Conservation (phyloP, 2,888 invertebrate species). For the Tanypteryx hageni region DNA sequence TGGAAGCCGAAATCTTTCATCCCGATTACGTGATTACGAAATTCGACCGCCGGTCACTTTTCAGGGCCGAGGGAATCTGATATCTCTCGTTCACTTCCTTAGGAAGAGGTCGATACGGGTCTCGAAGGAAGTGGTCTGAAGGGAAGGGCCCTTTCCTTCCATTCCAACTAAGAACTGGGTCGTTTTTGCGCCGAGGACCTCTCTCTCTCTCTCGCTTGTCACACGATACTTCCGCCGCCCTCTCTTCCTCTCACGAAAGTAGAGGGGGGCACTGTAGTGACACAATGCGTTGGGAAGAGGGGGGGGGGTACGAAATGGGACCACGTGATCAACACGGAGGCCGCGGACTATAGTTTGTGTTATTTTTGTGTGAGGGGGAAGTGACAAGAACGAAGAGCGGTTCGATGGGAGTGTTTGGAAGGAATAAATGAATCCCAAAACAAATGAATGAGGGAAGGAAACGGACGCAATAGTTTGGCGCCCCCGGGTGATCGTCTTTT, state of each 20-base stretch:
- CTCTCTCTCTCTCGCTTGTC: background rate
- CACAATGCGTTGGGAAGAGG: too few relatives aligned
- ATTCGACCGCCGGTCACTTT: background rate
- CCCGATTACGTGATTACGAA: slow-evolving; percentile 14
- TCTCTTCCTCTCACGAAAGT: background rate
- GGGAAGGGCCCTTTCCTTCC: background rate
- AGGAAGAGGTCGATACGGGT: slow-evolving; percentile 1
- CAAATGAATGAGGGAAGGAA: background rate
- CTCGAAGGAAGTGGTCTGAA: background rate
- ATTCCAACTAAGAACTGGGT: background rate
- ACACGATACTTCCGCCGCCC: slow-evolving; percentile 27
- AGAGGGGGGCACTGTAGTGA: too few relatives aligned
- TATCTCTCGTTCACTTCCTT: slow-evolving; percentile 1
- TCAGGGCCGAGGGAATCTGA: background rate
- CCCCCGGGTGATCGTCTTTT: background rate
- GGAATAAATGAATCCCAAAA: slow-evolving; percentile 3
- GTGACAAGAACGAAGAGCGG: background rate
- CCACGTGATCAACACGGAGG: too few relatives aligned
- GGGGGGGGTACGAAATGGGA: too few relatives aligned
- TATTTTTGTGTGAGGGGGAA: too few relatives aligned
- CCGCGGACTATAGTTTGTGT: too few relatives aligned
- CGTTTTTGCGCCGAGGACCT: background rate
- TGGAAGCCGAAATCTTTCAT: background rate
- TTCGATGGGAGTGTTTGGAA: background rate
- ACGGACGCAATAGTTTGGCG: background rate